phyloP scores from a whole-genome alignment of 1,140 invertebrate species.

The Acromyrmex heyeri region DNA sequence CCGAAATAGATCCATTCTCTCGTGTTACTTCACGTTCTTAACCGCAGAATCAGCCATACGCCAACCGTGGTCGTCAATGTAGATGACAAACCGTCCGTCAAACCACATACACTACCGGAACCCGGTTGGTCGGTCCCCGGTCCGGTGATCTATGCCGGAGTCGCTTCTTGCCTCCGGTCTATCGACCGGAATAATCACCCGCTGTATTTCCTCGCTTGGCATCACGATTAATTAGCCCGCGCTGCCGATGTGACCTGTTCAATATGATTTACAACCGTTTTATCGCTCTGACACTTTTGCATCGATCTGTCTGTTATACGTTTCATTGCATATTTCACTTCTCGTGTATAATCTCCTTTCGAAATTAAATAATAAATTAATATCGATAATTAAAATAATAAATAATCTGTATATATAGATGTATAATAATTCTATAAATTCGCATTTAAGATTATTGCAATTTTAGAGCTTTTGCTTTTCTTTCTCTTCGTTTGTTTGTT shows the following conservation, averaged over 20 bases:
- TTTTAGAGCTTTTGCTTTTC: background rate
- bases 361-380: background rate
- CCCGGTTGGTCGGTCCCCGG: conserved; percentile 27
- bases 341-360: background rate
- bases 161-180: conserved; percentile 44
- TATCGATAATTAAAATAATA: conserved; percentile 5
- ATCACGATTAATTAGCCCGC: conserved; percentile 54
- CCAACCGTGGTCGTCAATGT: conserved; percentile 39
- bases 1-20: background rate
- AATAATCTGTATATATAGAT: background rate
- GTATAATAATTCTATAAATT: background rate
- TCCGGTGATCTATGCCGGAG: conserved; percentile 16
- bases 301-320: conserved; percentile 10
- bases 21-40: conserved; percentile 60
- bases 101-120: conserved; percentile 5
- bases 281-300: conserved; percentile 25
- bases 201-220: conserved; percentile 34
- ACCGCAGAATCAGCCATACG: conserved; percentile 54
- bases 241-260: background rate
- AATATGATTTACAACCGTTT: conserved; percentile 48
- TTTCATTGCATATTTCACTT: background rate
- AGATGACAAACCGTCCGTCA: conserved; percentile 62
- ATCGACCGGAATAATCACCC: conserved; percentile 24
- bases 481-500: background rate
- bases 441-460: background rate